Evolutionary conservation across 2,888 invertebrate genomes (phyloP).

Genomic region (Myathropa florea): DNA sequence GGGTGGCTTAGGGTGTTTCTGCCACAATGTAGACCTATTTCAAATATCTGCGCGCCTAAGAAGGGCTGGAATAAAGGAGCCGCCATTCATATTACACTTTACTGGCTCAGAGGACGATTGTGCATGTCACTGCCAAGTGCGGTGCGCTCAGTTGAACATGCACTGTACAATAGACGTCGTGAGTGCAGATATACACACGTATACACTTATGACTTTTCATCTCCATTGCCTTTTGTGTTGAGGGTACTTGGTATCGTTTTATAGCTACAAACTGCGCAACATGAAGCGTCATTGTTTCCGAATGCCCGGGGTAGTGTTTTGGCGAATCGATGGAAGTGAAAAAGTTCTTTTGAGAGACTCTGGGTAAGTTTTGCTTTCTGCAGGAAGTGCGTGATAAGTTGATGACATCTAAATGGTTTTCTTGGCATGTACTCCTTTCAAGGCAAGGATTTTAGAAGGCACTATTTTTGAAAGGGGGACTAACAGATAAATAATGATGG

Average conservation of each 20-base stretch:
- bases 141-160: neutral
- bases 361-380: neutral
- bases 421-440: neutral
- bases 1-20: constrained; percentile 14
- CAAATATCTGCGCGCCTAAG: constrained; percentile 22
- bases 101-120: constrained; percentile 27
- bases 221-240: constrained; percentile 1
- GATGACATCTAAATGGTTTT: neutral
- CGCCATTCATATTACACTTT: constrained; percentile 37
- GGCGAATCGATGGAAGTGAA: constrained; percentile 8
- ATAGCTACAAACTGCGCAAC: neutral
- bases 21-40: neutral
- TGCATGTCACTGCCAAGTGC: constrained; percentile 4
- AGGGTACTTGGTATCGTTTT: constrained; percentile 18
- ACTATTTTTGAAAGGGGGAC: too few relatives aligned
- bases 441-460: too few relatives aligned
- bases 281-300: neutral
- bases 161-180: neutral
- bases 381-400: neutral
- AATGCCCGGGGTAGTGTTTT: neutral
- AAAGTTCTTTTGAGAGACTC: neutral
- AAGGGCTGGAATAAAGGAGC: constrained; percentile 31
- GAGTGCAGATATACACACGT: constrained; percentile 1
- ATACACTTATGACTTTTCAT: constrained; percentile 20
- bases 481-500: too few relatives aligned